These are phyloP conservation scores for Gambelia wislizenii DNA, from an alignment of 2,797 vertebrate species.

Conservation along the genomic window DNA sequence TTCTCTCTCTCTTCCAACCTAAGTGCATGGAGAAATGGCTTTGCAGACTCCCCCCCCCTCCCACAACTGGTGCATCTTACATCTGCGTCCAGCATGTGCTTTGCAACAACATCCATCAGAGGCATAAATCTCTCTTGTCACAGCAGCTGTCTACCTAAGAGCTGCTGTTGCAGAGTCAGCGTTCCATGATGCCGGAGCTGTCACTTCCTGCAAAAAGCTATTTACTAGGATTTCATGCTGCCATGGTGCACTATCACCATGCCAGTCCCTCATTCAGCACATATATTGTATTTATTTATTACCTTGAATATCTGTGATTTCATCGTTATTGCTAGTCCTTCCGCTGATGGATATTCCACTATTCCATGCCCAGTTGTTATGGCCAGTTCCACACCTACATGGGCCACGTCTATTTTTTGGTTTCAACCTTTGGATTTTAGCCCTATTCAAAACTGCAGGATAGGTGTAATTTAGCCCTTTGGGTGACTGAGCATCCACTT, in stretches of 20 bases:
- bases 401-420: too few relatives aligned
- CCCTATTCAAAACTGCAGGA: too few relatives aligned
- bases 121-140: not conserved
- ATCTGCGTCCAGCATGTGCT: not conserved
- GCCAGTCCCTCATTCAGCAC: too few relatives aligned
- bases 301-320: not conserved
- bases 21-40: not conserved
- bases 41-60: too few relatives aligned
- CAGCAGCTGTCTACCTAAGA: not conserved
- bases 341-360: too few relatives aligned
- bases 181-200: not conserved
- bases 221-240: not conserved
- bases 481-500: too few relatives aligned
- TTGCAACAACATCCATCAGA: not conserved
- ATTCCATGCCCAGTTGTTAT: too few relatives aligned
- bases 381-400: too few relatives aligned
- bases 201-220: not conserved
- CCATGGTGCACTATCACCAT: too few relatives aligned
- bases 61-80: not conserved
- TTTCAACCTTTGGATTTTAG: too few relatives aligned
- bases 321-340: not conserved
- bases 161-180: slow-evolving; percentile 9
- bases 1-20: not conserved
- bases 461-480: too few relatives aligned
- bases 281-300: not conserved